A percentile compares a stretch with the other conserved stretches of the same genome.
These are phyloP conservation scores for Melanotaenia boesemani DNA, from an alignment of 2,797 vertebrate species.

Conservation along the genomic window DNA sequence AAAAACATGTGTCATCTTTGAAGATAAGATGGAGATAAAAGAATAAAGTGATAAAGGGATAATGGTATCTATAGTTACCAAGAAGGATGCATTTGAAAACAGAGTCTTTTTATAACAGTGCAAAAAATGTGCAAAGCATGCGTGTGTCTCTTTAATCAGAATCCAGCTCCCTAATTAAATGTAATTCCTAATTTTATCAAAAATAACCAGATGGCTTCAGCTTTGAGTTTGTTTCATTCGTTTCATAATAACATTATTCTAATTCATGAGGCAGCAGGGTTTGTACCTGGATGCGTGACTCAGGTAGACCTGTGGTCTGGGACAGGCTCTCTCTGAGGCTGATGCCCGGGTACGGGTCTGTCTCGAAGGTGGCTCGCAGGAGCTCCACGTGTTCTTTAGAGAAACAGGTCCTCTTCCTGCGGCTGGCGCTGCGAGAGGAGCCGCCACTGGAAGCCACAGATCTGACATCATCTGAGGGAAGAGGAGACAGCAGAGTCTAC, in stretches of 20 bases:
- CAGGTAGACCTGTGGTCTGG: conserved; percentile 82
- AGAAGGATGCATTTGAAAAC: conserved; percentile 66
- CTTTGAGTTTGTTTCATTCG: not conserved
- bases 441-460: conserved; percentile 30
- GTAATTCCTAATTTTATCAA: not conserved
- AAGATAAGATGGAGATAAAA: conserved; percentile 42
- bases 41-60: conserved; percentile 53
- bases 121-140: not conserved
- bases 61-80: conserved; percentile 52
- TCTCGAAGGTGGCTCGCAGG: conserved; percentile 78
- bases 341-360: conserved; percentile 85
- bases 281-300: conserved; percentile 86
- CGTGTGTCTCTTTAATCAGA: not conserved
- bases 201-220: not conserved
- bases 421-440: conserved; percentile 75
- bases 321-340: conserved; percentile 83
- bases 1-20: conserved; percentile 61
- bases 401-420: conserved; percentile 86
- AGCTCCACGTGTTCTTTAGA: conserved; percentile 85
- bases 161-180: not conserved
- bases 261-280: not conserved
- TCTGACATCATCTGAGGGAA: conserved; percentile 65
- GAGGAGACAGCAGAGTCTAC: conserved; percentile 5
- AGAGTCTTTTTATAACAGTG: conserved; percentile 54
- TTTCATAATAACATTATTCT: not conserved